Evolutionary conservation across 2,888 invertebrate species (phyloP), one percentile per base, ranked within the genome.

Genomic region (Deilephila porcellus): DNA sequence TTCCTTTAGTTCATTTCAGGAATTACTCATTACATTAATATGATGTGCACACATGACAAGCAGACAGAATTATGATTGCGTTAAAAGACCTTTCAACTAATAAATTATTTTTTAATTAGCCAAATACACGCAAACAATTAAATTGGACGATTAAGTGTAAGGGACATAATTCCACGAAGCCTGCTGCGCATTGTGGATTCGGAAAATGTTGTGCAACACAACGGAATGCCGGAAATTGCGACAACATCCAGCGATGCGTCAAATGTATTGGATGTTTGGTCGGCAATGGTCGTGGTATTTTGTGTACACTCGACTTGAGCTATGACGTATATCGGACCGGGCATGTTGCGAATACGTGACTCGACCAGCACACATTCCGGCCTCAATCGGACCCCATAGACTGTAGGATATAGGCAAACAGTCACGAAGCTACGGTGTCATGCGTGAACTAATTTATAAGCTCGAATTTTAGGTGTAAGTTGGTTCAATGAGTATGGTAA

Each of bases 201-300:
- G 20, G 20, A 64, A 20, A 20, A n/a, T 67, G 17, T 67, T 67
- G 67, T 64, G 64, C n/a, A 67, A 67, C 25, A 56, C 56, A 56
- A 17, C 17, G 56, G 60, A 60, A 52, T 37, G 64, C 45, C 25
- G 67, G 52, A 52, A 67, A 67, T 67, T 52, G 45, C 25, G 20
- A 6, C 63, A n/a, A 4, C 25, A 25, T 45, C 5, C 20, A 52
- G 37, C 45, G 25, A 52, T 52, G n/a, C 64, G 64, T n/a, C 60
- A 60, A 60, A 60, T 60, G 60, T 60, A 60, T 29, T 60, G 64
- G 45, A 20, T 37, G 37, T 37, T 63, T 63, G 37, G 8, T n/a
- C n/a, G 8, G 6, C 34, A 34, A 14, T 7, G 60, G 5, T 32
- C 29, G 60, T 60, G 25, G 56, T 6, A 56, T 56, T 45, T 45